Evolutionary conservation across 2,888 invertebrate species (phyloP).

Genomic region (Ligdia adustata): DNA sequence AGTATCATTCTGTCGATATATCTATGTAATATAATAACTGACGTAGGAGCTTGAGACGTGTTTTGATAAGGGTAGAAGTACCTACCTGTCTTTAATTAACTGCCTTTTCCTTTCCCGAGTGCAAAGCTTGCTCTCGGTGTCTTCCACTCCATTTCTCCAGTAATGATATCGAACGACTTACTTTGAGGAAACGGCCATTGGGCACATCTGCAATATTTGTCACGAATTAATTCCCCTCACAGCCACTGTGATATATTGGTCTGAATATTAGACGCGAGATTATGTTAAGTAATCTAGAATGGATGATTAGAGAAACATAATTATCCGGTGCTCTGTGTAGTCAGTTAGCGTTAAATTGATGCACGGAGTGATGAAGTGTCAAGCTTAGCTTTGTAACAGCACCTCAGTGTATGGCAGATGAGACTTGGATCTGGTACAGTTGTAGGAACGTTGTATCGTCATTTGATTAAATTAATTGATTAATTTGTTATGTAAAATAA

Average conservation of each 20-base stretch:
- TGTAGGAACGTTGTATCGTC: too few relatives aligned
- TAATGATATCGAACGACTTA: conserved; percentile 68
- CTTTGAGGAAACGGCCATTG: conserved; percentile 44
- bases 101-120: conserved; percentile 55
- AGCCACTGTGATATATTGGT: conserved; percentile 24
- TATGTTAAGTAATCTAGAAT: conserved; percentile 23
- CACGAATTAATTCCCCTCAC: conserved; percentile 42
- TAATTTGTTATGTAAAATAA: too few relatives aligned
- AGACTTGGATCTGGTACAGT: too few relatives aligned
- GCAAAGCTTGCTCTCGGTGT: conserved; percentile 48
- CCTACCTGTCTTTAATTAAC: conserved; percentile 45
- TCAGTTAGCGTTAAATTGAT: conserved; percentile 13
- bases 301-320: conserved; percentile 18
- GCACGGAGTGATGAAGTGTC: conserved; percentile 9
- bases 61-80: conserved; percentile 17
- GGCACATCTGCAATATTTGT: conserved; percentile 50
- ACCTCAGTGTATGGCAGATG: background rate
- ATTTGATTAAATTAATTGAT: too few relatives aligned
- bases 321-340: conserved; percentile 8
- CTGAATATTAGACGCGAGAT: conserved; percentile 25
- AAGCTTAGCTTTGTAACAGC: background rate
- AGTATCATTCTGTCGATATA: background rate
- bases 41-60: conserved; percentile 1
- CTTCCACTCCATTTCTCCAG: conserved; percentile 59
- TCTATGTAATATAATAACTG: conserved; percentile 2